Conservation (phyloP, 1,140 invertebrate species). For the Drosophila sp. region DNA sequence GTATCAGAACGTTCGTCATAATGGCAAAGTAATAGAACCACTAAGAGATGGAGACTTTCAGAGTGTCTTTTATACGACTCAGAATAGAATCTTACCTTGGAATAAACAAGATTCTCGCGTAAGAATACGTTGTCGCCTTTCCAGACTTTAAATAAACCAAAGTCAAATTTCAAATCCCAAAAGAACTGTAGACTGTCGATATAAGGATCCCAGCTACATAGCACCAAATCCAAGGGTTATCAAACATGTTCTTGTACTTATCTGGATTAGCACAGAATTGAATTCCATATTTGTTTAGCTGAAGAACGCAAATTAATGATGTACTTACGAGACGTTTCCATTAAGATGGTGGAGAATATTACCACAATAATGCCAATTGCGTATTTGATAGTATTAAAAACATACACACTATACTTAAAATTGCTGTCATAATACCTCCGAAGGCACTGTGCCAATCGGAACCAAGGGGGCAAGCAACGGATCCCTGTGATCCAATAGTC, state of each 20-base stretch:
- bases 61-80: not conserved
- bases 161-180: slow-evolving; percentile 98
- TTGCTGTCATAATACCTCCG: not conserved
- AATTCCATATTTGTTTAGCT: not conserved
- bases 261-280: not conserved
- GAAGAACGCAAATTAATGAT: not conserved
- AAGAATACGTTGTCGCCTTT: slow-evolving; percentile 91
- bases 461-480: slow-evolving; percentile 91
- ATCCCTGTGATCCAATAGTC: slow-evolving; percentile 87
- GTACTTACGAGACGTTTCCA: slow-evolving; percentile 44
- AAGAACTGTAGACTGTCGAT: slow-evolving; percentile 92
- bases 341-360: slow-evolving; percentile 84
- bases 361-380: slow-evolving; percentile 90
- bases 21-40: slow-evolving; percentile 98
- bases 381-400: slow-evolving; percentile 93
- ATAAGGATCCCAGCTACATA: slow-evolving; percentile 88
- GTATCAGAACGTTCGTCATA: slow-evolving; percentile 95
- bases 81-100: slow-evolving; percentile 60
- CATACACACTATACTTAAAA: slow-evolving; percentile 84
- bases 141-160: slow-evolving; percentile 94
- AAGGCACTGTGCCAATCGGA: slow-evolving; percentile 93
- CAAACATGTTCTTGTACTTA: slow-evolving; percentile 86
- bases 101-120: slow-evolving; percentile 90
- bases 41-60: slow-evolving; percentile 57
- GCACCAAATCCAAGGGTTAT: slow-evolving; percentile 92